Evolutionary conservation across 2,113 vertebrate species (phyloP).

Genomic region (Tursiops truncatus): DNA sequence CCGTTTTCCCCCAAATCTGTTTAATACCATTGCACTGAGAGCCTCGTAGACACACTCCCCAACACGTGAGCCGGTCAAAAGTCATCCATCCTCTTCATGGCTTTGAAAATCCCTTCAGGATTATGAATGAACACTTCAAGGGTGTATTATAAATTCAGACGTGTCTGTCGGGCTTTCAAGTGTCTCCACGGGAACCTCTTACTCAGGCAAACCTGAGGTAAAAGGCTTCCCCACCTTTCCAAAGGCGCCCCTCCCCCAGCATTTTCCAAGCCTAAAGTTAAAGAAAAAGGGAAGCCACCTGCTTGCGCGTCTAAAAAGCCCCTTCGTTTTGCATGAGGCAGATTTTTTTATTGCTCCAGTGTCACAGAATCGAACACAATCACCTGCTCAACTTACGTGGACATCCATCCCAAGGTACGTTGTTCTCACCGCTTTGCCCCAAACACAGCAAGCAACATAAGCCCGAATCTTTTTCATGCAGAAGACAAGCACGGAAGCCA

Average conservation of each 20-base stretch:
- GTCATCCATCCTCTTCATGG: slow-evolving; percentile 69
- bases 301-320: slow-evolving; percentile 63
- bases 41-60: slow-evolving; percentile 40
- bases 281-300: slow-evolving; percentile 58
- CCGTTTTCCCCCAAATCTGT: slow-evolving; percentile 51
- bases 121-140: slow-evolving; percentile 82
- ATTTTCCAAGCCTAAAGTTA: slow-evolving; percentile 81
- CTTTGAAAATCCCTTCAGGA: slow-evolving; percentile 82
- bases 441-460: not conserved
- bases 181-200: slow-evolving; percentile 79
- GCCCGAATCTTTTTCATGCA: accelerated
- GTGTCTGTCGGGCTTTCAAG: slow-evolving; percentile 82
- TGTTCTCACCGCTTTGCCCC: accelerated
- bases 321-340: slow-evolving; percentile 47
- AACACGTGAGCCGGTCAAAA: slow-evolving; percentile 69
- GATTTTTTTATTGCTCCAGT: not conserved
- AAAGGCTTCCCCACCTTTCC: slow-evolving; percentile 81
- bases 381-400: not conserved
- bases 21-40: slow-evolving; percentile 58
- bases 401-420: not conserved
- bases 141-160: slow-evolving; percentile 82
- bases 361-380: slow-evolving; percentile 20
- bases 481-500: not conserved
- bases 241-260: slow-evolving; percentile 78
- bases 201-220: slow-evolving; percentile 79